Evolutionary conservation across 2,113 vertebrate genomes (phyloP), one percentile per base, ranked within the genome.

Genomic region (Caretta caretta): DNA sequence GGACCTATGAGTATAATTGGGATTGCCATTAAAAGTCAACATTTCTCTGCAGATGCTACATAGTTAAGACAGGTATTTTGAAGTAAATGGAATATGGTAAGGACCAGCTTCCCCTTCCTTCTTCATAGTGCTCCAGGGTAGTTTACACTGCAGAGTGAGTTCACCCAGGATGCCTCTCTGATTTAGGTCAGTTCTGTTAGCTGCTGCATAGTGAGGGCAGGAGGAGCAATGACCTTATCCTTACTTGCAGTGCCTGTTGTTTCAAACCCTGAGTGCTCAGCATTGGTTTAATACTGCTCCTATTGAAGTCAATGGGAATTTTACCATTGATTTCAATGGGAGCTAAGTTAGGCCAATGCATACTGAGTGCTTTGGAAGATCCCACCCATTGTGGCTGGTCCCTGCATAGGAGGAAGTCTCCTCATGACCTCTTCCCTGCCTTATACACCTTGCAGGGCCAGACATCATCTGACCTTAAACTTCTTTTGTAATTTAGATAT

Each of bases 111-210:
- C 31, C 29, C 57, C 25, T 25, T 9, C 56, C 56, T 25, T 57
- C 24, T 57, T 25, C 10, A 53, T 3, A 93, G 3, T 2, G 3
- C 1, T 72, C 2, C 25, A 10, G 9, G 10, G 22, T 76, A 19
- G 38, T 82, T 8, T 6, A 5, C 56, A 0, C 35, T 65, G 6
- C 46, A 69, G n/a, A 3, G 22, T 6, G 2, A 84, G 1, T 0
- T 78, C 4, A 22, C 8, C n/a, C 1, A 46, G 10, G 51, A 57
- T 69, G 5, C 1, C 4, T 76, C 24, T 4, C 29, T 31, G 11
- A 31, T 31, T 62, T 62, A 62, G 29, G 12, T 12, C 27, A 12
- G 27, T 87, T 93, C 53, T 80, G 2, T 20, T 91, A 53, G 5
- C 24, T 86, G 38, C 48, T 82, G 8, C 78, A 38, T 57, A 57